Percentiles rank a stretch among this genome's conserved stretches.
Evolutionary conservation across 1,140 invertebrate species (phyloP).

Genomic region (Panonychus citri): DNA sequence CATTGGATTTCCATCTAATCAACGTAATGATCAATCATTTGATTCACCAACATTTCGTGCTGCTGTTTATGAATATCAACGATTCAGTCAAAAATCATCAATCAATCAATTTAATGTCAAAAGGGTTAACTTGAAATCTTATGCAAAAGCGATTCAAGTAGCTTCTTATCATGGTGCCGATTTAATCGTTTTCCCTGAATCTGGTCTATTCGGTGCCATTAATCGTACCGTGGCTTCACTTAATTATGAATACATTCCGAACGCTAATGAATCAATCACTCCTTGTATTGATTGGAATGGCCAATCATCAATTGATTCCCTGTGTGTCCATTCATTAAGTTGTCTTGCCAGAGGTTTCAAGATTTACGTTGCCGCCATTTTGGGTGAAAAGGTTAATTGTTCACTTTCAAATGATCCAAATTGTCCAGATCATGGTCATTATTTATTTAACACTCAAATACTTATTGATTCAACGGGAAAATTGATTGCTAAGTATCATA

Average conservation of each 20-base stretch:
- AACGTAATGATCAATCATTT: too few species aligned
- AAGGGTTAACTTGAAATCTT: constrained; percentile 6
- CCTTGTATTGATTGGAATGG: not conserved
- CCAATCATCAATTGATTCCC: not conserved
- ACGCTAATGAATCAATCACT: not conserved
- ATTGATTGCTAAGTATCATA: constrained; percentile 40
- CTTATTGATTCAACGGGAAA: constrained; percentile 40
- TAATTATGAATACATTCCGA: not conserved
- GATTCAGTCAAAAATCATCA: not conserved
- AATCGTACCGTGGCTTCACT: not conserved
- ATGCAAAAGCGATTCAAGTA: not conserved
- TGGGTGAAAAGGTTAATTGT: constrained; percentile 29
- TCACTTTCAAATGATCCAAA: constrained; percentile 1
- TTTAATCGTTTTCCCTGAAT: constrained; percentile 62
- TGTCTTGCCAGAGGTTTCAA: constrained; percentile 28
- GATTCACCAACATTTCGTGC: too few species aligned
- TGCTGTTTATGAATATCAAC: not conserved
- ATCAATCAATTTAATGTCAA: not conserved
- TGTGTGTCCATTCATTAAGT: constrained; percentile 21
- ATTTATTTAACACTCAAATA: constrained; percentile 47
- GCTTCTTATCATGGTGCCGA: constrained; percentile 31
- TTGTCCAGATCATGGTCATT: constrained; percentile 22
- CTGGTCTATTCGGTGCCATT: constrained; percentile 21
- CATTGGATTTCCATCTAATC: too few species aligned
- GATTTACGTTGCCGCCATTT: constrained; percentile 44